Conservation (phyloP, 2,888 invertebrate genomes). For the Drosophila merina region DNA sequence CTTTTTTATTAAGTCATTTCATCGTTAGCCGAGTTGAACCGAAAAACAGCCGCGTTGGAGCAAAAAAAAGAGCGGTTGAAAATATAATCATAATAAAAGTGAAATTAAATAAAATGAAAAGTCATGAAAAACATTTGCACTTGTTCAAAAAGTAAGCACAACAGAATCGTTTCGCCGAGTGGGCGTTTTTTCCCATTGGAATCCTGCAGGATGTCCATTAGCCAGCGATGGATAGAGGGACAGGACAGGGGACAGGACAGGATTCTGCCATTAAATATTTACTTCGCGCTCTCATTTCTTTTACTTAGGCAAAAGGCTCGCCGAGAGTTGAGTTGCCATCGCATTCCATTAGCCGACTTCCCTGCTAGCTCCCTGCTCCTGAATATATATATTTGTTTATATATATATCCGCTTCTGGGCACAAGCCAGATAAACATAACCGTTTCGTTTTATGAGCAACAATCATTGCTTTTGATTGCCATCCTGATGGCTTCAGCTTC, state of each 20-base stretch:
- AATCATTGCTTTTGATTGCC: constrained; percentile 83
- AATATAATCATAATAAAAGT: constrained; percentile 77
- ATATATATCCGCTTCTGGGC: constrained; percentile 56
- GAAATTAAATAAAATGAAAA: constrained; percentile 77
- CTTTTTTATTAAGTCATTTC: constrained; percentile 44
- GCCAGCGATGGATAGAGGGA: constrained; percentile 5
- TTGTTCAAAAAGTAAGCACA: constrained; percentile 69
- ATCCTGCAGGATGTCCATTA: constrained; percentile 26
- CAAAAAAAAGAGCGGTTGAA: constrained; percentile 35
- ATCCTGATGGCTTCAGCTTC: constrained; percentile 59
- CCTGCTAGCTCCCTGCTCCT: not conserved
- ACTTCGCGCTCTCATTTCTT: constrained; percentile 71
- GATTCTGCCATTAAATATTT: constrained; percentile 70
- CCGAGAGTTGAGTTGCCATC: constrained; percentile 37
- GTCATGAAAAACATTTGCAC: constrained; percentile 72
- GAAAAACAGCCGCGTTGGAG: not conserved
- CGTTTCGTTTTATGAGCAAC: constrained; percentile 82
- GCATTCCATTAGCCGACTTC: constrained; percentile 37
- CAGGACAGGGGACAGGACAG: constrained; percentile 8
- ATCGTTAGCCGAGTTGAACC: constrained; percentile 29
- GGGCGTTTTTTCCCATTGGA: too few relatives aligned
- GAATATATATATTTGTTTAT: not conserved
- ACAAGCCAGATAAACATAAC: constrained; percentile 81
- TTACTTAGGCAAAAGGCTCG: constrained; percentile 53
- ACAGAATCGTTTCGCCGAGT: constrained; percentile 22